phyloP scores from a whole-genome alignment of 2,113 vertebrate species.

The Phodopus roborovskii region DNA sequence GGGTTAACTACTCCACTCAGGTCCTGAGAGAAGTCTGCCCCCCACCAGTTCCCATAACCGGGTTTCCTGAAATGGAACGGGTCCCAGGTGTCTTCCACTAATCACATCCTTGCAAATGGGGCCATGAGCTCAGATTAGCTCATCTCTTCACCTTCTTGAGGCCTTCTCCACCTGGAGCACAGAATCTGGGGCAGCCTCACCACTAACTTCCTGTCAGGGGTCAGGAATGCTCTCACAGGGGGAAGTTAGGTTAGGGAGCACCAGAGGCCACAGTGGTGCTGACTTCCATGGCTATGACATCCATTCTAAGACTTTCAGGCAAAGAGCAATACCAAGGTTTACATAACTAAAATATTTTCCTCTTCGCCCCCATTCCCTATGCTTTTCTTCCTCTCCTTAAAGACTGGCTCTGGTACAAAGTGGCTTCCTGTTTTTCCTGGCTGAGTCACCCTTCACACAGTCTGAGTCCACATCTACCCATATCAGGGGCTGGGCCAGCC shows the following conservation, averaged over 20 bases:
- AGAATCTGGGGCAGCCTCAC: slow-evolving; percentile 78
- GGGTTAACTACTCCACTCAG: slow-evolving; percentile 73
- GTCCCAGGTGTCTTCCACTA: slow-evolving; percentile 80
- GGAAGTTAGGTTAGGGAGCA: neutral
- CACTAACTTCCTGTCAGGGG: slow-evolving; percentile 58
- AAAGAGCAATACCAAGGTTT: neutral
- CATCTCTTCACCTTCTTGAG: slow-evolving; percentile 79
- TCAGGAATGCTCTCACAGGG: slow-evolving; percentile 34
- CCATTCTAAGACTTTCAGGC: neutral
- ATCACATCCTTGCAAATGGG: slow-evolving; percentile 82
- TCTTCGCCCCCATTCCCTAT: neutral
- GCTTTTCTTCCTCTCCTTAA: slow-evolving; percentile 43
- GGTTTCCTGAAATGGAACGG: slow-evolving; percentile 83
- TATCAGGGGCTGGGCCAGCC: neutral
- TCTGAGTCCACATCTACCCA: slow-evolving; percentile 45
- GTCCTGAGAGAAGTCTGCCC: slow-evolving; percentile 71
- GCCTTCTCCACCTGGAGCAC: slow-evolving; percentile 79
- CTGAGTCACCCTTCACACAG: slow-evolving; percentile 1
- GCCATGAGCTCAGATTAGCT: slow-evolving; percentile 82
- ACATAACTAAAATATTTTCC: neutral
- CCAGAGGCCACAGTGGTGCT: neutral
- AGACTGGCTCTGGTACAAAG: neutral
- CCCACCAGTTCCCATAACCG: slow-evolving; percentile 79
- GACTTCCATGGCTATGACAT: neutral
- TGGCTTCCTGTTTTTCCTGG: slow-evolving; percentile 29